Evolutionary conservation across 2,888 invertebrate species (phyloP), one percentile per base, ranked within the genome.

Genomic region (Stictocephala bisonia): DNA sequence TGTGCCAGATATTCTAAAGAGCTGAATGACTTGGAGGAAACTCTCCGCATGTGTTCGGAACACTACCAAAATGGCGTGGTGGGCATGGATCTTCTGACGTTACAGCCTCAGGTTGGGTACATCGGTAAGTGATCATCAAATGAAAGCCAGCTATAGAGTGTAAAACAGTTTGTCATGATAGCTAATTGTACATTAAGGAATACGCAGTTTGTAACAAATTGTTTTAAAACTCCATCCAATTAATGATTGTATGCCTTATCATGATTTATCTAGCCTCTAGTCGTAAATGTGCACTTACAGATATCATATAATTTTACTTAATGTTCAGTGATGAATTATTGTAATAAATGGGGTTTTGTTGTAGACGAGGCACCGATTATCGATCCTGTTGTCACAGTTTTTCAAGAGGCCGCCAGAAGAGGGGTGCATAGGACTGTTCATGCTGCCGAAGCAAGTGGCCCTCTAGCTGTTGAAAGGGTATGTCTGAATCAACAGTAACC

Each of bases 381-480:
- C n/a, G 74, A 75, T 13, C 77, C 78, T 27, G 79, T 79, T 13
- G 75, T 80, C 18, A 73, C 77, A 0, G 78, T 81, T 35, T 83
- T 81, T 73, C 78, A 85, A 80, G 82, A 83, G 73, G 88, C 87
- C 0, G 80, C 80, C 29, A 80, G 81, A 41, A 78, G 82, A 13
- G 87, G 87, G 4, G 85, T 88, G 56, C 85, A 85, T 73, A 80
- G 88, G 67, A 88, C 88, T 0, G 85, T 85, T 0, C 88, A 88
- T 79, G 87, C 88, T 1, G 88, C 87, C 0, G 88, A 88, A 79
- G 82, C 83, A 11, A 86, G 86, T 0, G 81, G 84, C 0, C 81
- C 85, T 0, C 77, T 78, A 6, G 83, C 83, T 74, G 85, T 87
- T 1, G 72, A 77, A 53, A 72, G 77, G 76, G 80, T 80, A 69